These are phyloP conservation scores for Ischnura elegans DNA, from an alignment of 2,888 invertebrate species.

Conservation along the genomic window DNA sequence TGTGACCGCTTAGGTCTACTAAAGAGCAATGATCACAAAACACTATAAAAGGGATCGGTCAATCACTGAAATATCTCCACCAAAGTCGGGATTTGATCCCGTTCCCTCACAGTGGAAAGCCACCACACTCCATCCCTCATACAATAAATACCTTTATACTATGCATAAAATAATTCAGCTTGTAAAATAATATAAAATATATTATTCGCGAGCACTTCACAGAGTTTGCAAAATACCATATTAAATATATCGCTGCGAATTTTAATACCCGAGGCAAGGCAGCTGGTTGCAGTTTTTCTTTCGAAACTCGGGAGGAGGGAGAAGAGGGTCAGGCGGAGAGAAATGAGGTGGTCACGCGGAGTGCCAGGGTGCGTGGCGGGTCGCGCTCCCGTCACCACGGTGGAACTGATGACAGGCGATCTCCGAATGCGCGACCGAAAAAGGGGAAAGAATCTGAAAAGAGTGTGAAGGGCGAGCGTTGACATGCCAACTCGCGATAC, in stretches of 20 bases:
- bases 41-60: background rate
- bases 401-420: constrained; percentile 22
- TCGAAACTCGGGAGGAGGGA: too few relatives aligned
- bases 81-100: too few relatives aligned
- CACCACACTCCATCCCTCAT: too few relatives aligned
- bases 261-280: background rate
- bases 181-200: too few relatives aligned
- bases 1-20: too few relatives aligned
- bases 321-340: background rate
- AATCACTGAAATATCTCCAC: too few relatives aligned
- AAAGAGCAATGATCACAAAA: too few relatives aligned
- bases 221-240: background rate
- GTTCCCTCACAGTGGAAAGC: too few relatives aligned
- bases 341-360: background rate
- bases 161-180: too few relatives aligned
- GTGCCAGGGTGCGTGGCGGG: background rate
- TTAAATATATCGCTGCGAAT: background rate
- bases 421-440: background rate
- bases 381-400: background rate
- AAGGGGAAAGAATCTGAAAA: background rate
- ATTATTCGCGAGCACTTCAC: too few relatives aligned
- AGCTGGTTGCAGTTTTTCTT: too few relatives aligned
- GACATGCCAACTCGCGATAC: background rate
- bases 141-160: too few relatives aligned
- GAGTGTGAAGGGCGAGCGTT: background rate